Percentiles rank a stretch among this genome's conserved stretches.
Conservation (phyloP, 2,113 vertebrate genomes). For the Burhinus oedicnemus region DNA sequence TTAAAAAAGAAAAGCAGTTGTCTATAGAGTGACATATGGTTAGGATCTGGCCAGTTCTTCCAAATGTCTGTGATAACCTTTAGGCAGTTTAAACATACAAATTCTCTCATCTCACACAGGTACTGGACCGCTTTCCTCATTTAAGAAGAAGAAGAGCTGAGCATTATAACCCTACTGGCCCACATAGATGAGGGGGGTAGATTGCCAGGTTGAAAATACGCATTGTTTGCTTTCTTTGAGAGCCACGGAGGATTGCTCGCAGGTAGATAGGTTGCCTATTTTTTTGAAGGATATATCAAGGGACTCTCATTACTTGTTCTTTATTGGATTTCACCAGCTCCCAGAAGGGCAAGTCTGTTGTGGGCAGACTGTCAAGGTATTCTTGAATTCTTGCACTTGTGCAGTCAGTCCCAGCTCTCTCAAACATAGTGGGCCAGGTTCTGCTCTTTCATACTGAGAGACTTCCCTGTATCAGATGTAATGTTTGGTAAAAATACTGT, state of each 20-base stretch:
- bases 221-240: background rate
- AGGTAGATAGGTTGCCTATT: background rate
- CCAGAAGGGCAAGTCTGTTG: background rate
- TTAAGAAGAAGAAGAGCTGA: background rate
- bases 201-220: background rate
- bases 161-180: background rate
- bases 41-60: background rate
- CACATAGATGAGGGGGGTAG: background rate
- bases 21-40: background rate
- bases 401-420: background rate
- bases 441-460: background rate
- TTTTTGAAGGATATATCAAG: background rate
- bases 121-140: background rate
- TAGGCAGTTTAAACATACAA: background rate
- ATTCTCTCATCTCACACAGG: background rate
- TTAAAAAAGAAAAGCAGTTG: background rate
- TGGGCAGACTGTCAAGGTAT: background rate
- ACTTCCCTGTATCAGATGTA: background rate
- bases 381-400: background rate
- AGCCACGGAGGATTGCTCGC: background rate
- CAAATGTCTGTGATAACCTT: background rate
- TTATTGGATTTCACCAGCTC: background rate
- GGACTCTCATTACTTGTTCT: background rate
- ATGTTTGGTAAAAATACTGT: background rate
- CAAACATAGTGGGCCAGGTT: background rate